Evolutionary conservation across 2,113 vertebrate species (phyloP), one percentile per base, ranked within the genome.

Genomic region (Polypterus senegalus): DNA sequence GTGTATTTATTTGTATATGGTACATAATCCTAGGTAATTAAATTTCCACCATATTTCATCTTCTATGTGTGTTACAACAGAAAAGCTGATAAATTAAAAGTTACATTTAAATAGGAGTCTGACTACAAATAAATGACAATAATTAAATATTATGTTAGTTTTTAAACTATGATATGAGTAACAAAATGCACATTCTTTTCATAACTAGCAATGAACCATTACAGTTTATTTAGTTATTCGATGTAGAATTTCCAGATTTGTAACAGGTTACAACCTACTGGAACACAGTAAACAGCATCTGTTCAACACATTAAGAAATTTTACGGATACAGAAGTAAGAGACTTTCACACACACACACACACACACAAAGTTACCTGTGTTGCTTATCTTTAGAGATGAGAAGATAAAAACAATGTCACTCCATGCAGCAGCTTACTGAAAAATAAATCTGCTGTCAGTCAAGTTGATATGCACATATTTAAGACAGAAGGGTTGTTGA

Each of bases 71-170:
- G 45, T 58, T 43, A 58, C 56, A 27, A 45, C 46, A 43, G 44
- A 58, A 58, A 27, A 44, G 56, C 56, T 58, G 43, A 58, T 45
- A 58, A 58, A 58, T 58, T 58, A 45, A 58, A 58, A 43, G 11
- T 44, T 58, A 6, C 27, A 45, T 11, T 45, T 45, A 3, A 4
- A 45, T 27, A 58, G 44, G 56, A 27, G 9, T 58, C 11, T 58
- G 6, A 58, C n/a, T 58, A 4, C 51, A 43, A 43, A 58, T 58
- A 9, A 45, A 58, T 5, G 27, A 45, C 8, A 27, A 4, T 58
- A 45, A 5, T 58, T 5, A 43, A 58, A 58, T 7, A 7, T 7
- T 4, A n/a, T 45, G 7, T 6, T 45, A 45, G 56, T 7, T 58
- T 58, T 58, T 58, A 4, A 43, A 58, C 11, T 44, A 45, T 7